phyloP scores from a whole-genome alignment of 2,797 vertebrate genomes.

The Amblyraja radiata region DNA sequence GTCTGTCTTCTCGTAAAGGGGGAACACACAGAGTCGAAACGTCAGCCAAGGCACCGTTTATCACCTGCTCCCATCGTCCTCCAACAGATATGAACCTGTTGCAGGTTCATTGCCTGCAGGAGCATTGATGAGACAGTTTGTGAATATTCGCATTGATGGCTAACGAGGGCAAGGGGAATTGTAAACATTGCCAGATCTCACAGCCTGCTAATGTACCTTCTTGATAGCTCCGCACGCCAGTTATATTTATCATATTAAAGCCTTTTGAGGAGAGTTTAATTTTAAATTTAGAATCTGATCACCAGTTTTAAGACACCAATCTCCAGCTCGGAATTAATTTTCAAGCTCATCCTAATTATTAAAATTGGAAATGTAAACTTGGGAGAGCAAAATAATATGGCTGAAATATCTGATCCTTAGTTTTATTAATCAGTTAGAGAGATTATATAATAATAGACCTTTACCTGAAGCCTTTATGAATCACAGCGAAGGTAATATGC shows the following conservation, averaged over 20 bases:
- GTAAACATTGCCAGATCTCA: not conserved
- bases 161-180: not conserved
- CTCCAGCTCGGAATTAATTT: not conserved
- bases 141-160: not conserved
- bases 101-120: not conserved
- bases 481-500: not conserved
- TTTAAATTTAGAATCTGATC: not conserved
- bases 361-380: not conserved
- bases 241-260: not conserved
- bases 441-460: not conserved
- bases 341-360: not conserved
- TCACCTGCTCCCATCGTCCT: not conserved
- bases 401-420: not conserved
- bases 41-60: too few species aligned
- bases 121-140: not conserved
- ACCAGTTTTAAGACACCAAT: not conserved
- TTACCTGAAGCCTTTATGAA: not conserved
- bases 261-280: not conserved
- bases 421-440: not conserved
- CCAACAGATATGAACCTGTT: not conserved
- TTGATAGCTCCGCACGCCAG: not conserved
- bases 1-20: not conserved
- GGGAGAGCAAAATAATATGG: not conserved
- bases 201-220: not conserved
- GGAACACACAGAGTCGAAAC: not conserved